A percentile compares a stretch with the other conserved stretches of the same genome.
These are phyloP conservation scores for Sinotaia quadrata DNA, from an alignment of 2,888 invertebrate species.

Conservation along the genomic window DNA sequence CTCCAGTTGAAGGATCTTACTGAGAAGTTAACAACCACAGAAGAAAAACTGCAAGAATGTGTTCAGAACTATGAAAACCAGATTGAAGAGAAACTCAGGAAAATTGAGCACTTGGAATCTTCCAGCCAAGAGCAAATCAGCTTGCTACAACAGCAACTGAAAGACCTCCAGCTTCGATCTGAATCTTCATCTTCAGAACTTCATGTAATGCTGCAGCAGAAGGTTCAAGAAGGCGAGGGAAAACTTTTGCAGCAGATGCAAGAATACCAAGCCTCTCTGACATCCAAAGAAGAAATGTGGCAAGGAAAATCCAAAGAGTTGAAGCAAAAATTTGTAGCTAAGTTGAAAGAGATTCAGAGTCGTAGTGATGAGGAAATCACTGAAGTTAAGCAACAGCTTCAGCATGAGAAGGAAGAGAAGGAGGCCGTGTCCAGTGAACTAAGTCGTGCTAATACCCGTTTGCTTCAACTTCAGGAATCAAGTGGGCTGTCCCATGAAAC, in stretches of 20 bases:
- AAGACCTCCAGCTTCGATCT: constrained; percentile 48
- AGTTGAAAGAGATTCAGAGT: constrained; percentile 58
- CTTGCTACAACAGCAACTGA: constrained; percentile 53
- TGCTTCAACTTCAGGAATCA: constrained; percentile 55
- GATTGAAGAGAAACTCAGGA: constrained; percentile 51
- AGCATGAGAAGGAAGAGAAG: constrained; percentile 46
- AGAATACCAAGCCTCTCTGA: constrained; percentile 42
- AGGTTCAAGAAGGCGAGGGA: constrained; percentile 50
- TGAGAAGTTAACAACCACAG: constrained; percentile 55
- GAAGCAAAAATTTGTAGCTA: constrained; percentile 58
- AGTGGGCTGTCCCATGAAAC: constrained; percentile 43
- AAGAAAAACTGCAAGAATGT: constrained; percentile 60
- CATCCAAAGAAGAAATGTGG: constrained; percentile 44
- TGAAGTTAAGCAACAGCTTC: constrained; percentile 41
- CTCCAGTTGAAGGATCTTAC: constrained; percentile 53
- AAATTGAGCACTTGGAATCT: constrained; percentile 49
- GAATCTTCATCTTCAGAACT: constrained; percentile 48
- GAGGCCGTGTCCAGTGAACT: constrained; percentile 54
- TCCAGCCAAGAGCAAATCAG: constrained; percentile 49
- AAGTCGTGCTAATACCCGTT: constrained; percentile 55
- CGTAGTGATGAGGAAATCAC: constrained; percentile 42
- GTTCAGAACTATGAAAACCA: constrained; percentile 61
- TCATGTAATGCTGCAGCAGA: constrained; percentile 45
- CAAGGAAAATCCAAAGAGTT: constrained; percentile 55
- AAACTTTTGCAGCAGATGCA: constrained; percentile 35